Evolutionary conservation across 1,140 invertebrate genomes (phyloP), one percentile per base, ranked within the genome.

Genomic region (Dendrolimus kikuchii): DNA sequence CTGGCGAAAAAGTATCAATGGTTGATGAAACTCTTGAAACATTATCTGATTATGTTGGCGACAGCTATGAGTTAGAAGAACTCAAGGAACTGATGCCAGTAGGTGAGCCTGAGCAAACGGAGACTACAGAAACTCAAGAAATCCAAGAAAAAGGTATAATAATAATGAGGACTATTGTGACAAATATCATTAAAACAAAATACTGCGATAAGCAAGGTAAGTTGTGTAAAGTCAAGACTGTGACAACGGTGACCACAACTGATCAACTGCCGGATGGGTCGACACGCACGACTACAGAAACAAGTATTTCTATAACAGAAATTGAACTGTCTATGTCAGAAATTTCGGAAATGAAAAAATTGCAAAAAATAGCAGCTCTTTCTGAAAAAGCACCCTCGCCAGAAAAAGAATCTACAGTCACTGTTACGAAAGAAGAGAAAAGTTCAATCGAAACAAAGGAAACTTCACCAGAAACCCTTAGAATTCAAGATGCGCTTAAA

Each of bases 181-280:
- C 73, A 5, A 77, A 61, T 62, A 74, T 64, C 44, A 51, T 68
- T 6, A 80, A 75, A 69, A 77, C 56, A 41, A 69, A 74, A 53
- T 75, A 81, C 50, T 56, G 59, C 40, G 71, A 84, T 62, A 39
- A 41, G 37, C 45, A 66, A 43, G 74, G 73, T 37, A 53, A 44
- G 4, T 4, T 75, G 38, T 62, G 51, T 45, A 83, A 82, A 74
- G 40, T 78, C 9, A 83, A 85, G 64, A 78, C 67, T 6, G 66
- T 78, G 6, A 74, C 68, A 39, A 74, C 68, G 42, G 56, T 77
- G 23, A 77, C 73, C 5, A 85, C 77, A 7, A 70, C 71, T 47
- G 82, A 86, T 55, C 60, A 62, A 37, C 82, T 77, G 64, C 80
- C 81, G 45, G 81, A 86, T 66, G 82, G 81, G 36, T 67, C 62